Conservation (phyloP, 2,888 invertebrate genomes). For the Latheticus oryzae region DNA sequence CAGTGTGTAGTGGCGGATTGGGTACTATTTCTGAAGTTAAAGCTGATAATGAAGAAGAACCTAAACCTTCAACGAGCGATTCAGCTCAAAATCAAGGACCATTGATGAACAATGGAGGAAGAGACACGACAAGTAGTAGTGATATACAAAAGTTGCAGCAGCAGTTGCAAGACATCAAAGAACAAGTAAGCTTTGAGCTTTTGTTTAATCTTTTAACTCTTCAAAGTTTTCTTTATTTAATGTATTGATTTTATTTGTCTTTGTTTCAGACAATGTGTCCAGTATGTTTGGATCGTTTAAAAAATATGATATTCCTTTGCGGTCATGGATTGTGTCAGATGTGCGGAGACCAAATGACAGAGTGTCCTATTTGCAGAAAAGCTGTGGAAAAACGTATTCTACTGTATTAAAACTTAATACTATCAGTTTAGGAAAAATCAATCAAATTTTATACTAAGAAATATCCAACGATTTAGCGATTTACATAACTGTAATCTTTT, state of each 20-base stretch:
- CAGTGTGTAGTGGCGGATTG: conserved; percentile 62
- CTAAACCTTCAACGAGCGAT: conserved; percentile 64
- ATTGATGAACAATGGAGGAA: conserved; percentile 75
- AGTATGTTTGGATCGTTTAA: conserved; percentile 95
- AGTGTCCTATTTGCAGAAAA: conserved; percentile 98
- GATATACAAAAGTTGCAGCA: conserved; percentile 94
- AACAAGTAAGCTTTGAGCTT: conserved; percentile 77
- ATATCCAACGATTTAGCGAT: too few relatives aligned
- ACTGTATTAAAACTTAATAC: conserved; percentile 72
- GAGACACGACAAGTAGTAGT: conserved; percentile 75
- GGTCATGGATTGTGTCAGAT: conserved; percentile 98
- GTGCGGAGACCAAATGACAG: conserved; percentile 97
- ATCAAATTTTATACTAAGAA: too few relatives aligned
- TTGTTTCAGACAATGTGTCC: conserved; percentile 94
- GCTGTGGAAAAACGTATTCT: conserved; percentile 95
- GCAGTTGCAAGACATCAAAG: conserved; percentile 96
- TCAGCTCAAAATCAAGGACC: conserved; percentile 60
- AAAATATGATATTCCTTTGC: conserved; percentile 98
- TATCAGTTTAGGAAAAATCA: conserved; percentile 1
- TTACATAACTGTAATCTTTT: too few relatives aligned
- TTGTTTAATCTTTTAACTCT: too few relatives aligned
- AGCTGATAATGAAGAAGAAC: conserved; percentile 66
- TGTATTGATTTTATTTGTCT: too few relatives aligned
- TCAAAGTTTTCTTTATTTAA: conserved; percentile 1
- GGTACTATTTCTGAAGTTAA: conserved; percentile 68